Conservation (phyloP, 2,888 invertebrate genomes). For the Lasioglossum pauxillum region DNA sequence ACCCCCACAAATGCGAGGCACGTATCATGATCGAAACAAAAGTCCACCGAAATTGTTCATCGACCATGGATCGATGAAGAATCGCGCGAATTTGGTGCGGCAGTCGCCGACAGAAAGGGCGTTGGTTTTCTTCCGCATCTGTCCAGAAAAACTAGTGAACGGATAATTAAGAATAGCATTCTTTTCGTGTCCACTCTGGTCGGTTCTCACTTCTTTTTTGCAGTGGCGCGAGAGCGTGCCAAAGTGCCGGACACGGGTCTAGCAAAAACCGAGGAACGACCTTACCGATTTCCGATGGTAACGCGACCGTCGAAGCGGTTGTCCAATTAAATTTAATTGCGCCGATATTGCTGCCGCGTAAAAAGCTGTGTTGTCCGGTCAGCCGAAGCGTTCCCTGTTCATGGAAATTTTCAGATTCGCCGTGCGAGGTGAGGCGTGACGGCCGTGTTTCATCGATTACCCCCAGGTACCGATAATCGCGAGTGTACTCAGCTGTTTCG, state of each 20-base stretch:
- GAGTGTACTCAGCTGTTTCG: slow-evolving; percentile 61
- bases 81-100: not conserved
- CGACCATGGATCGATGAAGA: not conserved
- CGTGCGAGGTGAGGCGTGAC: slow-evolving; percentile 26
- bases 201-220: not conserved
- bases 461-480: slow-evolving; percentile 14
- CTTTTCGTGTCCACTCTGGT: not conserved
- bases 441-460: slow-evolving; percentile 59
- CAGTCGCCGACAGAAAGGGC: not conserved
- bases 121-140: not conserved
- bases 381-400: slow-evolving; percentile 12
- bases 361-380: not conserved
- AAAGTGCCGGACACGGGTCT: not conserved
- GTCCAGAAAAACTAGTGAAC: not conserved
- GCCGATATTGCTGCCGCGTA: slow-evolving; percentile 13
- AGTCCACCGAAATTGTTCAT: not conserved
- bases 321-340: slow-evolving; percentile 47
- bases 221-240: not conserved
- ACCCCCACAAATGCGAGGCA: no score
- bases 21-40: not conserved
- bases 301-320: not conserved
- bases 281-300: slow-evolving; percentile 28
- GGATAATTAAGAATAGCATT: slow-evolving; percentile 11
- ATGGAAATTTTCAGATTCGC: slow-evolving; percentile 36
- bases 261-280: slow-evolving; percentile 8